Base-by-base conservation (phyloP, 2,113 vertebrate genomes). In the Cyprinodon tularosa region DNA sequence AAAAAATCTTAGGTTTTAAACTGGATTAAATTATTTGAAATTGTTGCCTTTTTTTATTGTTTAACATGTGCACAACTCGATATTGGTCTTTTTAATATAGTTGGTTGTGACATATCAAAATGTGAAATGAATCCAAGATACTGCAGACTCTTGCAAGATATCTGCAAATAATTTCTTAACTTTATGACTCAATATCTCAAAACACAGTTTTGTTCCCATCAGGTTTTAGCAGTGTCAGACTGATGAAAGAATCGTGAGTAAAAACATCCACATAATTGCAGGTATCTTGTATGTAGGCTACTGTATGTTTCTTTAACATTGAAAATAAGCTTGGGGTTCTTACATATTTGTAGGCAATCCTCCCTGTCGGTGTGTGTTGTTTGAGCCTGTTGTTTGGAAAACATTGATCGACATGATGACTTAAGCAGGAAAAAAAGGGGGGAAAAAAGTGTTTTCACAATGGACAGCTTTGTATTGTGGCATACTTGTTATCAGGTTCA, bases 381-480 rank as follows among this genome's bases (percentile, higher is more conserved):
- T 74, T 44, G 71, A 84, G 74, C 66, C 53, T 66, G 80, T 80
- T 8, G 20, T 74, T 78, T 13, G 37, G 85, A 71, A 78, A 86
- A 69, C 84, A 88, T 87, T 85, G 90, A 91, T 89, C 70, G 42
- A 80, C 50, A 66, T 89, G 87, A 92, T 90, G 88, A 86, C 82
- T 85, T 90, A 81, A 84, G 80, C 78, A 61, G 62, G 20, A 68
- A 3, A 12, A 22, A 29, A 45, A 13, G 29, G 29, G 22, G 8
- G 29, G n/a, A 17, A 20, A 81, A 77, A 69, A 22, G 62, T 77
- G 76, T 77, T 70, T 71, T 71, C 65, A 82, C 80, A 81, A 85
- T 78, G 83, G 75, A 78, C 84, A 84, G 81, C 76, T 86, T 83
- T 83, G 87, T 86, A 78, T 89, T 74, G 53, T 74, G 82, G 75